A percentile compares a stretch with the other conserved stretches of the same genome.
These are phyloP conservation scores for Tethya wilhelma DNA, from an alignment of 37 sponge, comb jelly and placozoan species.

Conservation along the genomic window DNA sequence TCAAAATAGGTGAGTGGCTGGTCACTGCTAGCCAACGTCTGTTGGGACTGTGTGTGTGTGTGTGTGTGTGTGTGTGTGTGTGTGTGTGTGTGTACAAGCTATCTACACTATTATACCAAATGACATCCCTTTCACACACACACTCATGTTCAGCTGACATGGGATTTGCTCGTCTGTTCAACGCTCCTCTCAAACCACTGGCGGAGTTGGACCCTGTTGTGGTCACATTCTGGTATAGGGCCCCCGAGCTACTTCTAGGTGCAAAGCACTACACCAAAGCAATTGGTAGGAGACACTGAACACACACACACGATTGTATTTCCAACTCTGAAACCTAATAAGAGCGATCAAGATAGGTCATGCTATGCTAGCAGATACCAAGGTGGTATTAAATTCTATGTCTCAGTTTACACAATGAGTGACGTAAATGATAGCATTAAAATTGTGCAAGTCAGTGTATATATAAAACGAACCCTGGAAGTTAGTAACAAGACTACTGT, in stretches of 20 bases:
- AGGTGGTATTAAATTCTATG: too few species aligned
- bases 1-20: conserved; percentile 89
- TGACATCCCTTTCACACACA: neutral
- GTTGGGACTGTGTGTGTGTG: neutral
- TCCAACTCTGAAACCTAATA: neutral
- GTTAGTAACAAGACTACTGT: too few species aligned
- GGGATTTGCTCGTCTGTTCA: conserved; percentile 98
- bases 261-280: conserved; percentile 99
- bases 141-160: conserved; percentile 82
- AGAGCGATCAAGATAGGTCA: too few species aligned
- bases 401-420: too few species aligned
- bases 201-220: conserved; percentile 99
- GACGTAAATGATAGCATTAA: neutral
- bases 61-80: neutral
- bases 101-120: neutral
- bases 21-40: neutral
- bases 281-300: conserved; percentile 65
- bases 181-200: conserved; percentile 96
- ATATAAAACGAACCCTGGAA: too few species aligned
- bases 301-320: neutral
- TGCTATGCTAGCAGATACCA: too few species aligned
- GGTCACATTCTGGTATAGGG: conserved; percentile 99
- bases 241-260: conserved; percentile 95
- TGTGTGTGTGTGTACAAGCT: neutral
- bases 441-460: neutral